Evolutionary conservation across 1,140 invertebrate species (phyloP).

Genomic region (Hypsibius dujardini): DNA sequence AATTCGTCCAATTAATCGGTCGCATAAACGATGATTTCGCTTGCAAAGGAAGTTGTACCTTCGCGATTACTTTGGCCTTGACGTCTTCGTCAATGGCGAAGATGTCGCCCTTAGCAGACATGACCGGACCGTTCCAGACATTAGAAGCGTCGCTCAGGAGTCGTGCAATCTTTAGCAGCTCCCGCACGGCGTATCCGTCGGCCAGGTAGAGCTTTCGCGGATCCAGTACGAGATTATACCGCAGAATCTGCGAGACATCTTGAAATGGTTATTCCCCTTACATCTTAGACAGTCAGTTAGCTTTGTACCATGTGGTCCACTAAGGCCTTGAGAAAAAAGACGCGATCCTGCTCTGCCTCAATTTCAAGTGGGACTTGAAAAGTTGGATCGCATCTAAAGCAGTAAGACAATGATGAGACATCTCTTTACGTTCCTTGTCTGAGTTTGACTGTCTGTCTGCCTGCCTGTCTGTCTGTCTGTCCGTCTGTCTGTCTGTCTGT

Average conservation of each 20-base stretch:
- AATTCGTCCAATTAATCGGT: too few species aligned
- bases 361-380: not conserved
- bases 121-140: not conserved
- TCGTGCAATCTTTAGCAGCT: not conserved
- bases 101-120: too few species aligned
- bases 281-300: not conserved
- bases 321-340: not conserved
- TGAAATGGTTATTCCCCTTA: not conserved
- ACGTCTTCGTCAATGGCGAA: too few species aligned
- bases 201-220: not conserved
- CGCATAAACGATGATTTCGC: too few species aligned
- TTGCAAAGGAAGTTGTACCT: too few species aligned
- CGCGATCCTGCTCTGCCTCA: conserved; percentile 8
- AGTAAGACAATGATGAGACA: too few species aligned
- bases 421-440: too few species aligned
- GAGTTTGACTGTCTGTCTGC: too few species aligned
- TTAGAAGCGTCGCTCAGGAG: not conserved
- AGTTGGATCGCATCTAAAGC: not conserved
- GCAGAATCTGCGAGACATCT: not conserved
- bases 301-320: not conserved
- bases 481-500: too few species aligned
- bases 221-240: conserved; percentile 6
- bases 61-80: too few species aligned
- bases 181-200: not conserved
- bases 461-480: too few species aligned